phyloP scores from a whole-genome alignment of 2,797 vertebrate species.

The Characodon lateralis region DNA sequence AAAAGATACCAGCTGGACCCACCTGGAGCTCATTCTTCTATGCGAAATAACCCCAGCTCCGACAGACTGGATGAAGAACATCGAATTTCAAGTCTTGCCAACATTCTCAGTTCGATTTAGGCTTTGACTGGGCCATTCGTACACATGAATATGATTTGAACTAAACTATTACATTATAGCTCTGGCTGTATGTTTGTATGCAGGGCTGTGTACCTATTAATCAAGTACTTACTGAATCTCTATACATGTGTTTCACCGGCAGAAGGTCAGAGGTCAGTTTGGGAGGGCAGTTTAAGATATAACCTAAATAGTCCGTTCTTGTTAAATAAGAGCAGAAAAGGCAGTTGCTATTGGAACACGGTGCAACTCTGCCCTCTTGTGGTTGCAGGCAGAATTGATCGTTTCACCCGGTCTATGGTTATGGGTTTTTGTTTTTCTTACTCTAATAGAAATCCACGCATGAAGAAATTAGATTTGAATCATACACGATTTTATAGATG shows the following conservation, averaged over 20 bases:
- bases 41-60: background rate
- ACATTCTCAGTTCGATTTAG: background rate
- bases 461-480: background rate
- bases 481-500: background rate
- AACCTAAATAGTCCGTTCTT: too few relatives aligned
- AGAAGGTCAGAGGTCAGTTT: constrained; percentile 1
- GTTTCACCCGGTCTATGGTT: too few relatives aligned
- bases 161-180: background rate
- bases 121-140: background rate
- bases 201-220: too few relatives aligned
- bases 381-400: background rate
- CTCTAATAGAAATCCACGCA: background rate
- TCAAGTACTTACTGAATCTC: too few relatives aligned
- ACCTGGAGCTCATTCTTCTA: too few relatives aligned
- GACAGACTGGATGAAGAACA: background rate
- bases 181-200: too few relatives aligned
- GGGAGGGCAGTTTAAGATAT: background rate
- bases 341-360: background rate
- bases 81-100: background rate
- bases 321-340: background rate
- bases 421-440: background rate
- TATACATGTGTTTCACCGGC: background rate
- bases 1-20: too few relatives aligned
- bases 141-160: background rate
- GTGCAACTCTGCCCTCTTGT: constrained; percentile 3